These are phyloP conservation scores for Clarias platycephalus DNA, from an alignment of 2,797 vertebrate species.

Conservation along the genomic window DNA sequence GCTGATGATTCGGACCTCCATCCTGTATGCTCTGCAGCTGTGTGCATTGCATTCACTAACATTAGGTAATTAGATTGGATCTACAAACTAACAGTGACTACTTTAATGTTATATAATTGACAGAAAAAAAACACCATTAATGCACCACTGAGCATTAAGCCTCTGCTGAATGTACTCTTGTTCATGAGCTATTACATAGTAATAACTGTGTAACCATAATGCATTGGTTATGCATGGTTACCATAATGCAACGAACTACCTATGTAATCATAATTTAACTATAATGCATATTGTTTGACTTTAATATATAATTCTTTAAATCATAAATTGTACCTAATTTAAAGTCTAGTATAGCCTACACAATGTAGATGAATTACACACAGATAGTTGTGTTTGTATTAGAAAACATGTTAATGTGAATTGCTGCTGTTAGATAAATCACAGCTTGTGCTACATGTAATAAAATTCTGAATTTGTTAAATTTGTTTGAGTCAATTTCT, in stretches of 20 bases:
- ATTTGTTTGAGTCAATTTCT: not conserved
- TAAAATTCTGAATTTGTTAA: not conserved
- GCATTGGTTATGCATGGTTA: no score
- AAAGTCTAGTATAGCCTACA: not conserved
- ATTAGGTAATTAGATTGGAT: not conserved
- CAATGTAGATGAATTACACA: not conserved
- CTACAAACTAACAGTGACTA: not conserved
- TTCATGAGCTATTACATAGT: conserved; percentile 19
- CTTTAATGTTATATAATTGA: not conserved
- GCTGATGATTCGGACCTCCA: not conserved
- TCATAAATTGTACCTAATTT: no score
- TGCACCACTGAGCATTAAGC: not conserved
- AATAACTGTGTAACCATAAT: not conserved
- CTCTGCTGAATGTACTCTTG: not conserved
- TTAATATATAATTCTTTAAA: not conserved
- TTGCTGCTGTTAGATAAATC: not conserved
- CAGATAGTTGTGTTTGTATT: not conserved
- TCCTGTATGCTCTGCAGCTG: not conserved
- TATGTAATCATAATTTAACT: not conserved
- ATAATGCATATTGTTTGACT: not conserved
- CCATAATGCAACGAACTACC: no score
- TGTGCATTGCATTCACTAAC: not conserved
- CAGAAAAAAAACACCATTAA: not conserved
- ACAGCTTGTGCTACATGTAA: not conserved
- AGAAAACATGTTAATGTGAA: not conserved